Conservation (phyloP, 2,113 vertebrate species). For the Crotalus horridus region DNA sequence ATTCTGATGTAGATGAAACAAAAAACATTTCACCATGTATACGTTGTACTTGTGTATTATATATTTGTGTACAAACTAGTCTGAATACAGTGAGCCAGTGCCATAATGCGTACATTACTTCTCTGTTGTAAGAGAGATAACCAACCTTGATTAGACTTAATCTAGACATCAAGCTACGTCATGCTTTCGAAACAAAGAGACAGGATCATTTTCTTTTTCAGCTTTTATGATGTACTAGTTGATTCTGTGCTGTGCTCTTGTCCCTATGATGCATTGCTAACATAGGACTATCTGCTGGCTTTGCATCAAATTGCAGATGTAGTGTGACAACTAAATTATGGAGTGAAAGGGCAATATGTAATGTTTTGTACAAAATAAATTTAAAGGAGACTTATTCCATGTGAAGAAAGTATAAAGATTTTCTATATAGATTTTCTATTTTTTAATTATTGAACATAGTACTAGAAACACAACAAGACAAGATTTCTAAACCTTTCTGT, state of each 20-base stretch:
- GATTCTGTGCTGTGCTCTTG: slow-evolving; percentile 9
- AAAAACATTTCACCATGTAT: neutral
- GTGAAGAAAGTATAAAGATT: slow-evolving; percentile 27
- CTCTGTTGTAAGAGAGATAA: slow-evolving; percentile 54
- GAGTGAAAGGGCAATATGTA: slow-evolving; percentile 5
- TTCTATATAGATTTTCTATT: slow-evolving; percentile 50
- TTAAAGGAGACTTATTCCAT: slow-evolving; percentile 37
- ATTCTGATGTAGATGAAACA: slow-evolving; percentile 54
- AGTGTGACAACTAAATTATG: slow-evolving; percentile 33
- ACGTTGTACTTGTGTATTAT: neutral
- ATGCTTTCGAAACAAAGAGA: slow-evolving; percentile 45
- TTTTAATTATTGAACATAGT: slow-evolving; percentile 53
- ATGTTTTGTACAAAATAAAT: slow-evolving; percentile 48
- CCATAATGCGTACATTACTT: slow-evolving; percentile 46
- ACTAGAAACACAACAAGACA: slow-evolving; percentile 44
- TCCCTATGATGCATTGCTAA: slow-evolving; percentile 45
- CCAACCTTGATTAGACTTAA: slow-evolving; percentile 42
- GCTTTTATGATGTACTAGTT: slow-evolving; percentile 34
- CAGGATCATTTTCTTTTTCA: slow-evolving; percentile 54
- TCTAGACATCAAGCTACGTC: slow-evolving; percentile 47
- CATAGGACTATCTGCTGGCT: slow-evolving; percentile 33
- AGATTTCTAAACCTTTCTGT: slow-evolving; percentile 2
- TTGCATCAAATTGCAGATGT: slow-evolving; percentile 15
- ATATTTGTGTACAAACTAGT: slow-evolving; percentile 42
- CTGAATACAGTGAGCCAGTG: slow-evolving; percentile 34